Evolutionary conservation across 1,140 invertebrate genomes (phyloP), one percentile per base, ranked within the genome.

Genomic region (Helicorthomorpha holstii): DNA sequence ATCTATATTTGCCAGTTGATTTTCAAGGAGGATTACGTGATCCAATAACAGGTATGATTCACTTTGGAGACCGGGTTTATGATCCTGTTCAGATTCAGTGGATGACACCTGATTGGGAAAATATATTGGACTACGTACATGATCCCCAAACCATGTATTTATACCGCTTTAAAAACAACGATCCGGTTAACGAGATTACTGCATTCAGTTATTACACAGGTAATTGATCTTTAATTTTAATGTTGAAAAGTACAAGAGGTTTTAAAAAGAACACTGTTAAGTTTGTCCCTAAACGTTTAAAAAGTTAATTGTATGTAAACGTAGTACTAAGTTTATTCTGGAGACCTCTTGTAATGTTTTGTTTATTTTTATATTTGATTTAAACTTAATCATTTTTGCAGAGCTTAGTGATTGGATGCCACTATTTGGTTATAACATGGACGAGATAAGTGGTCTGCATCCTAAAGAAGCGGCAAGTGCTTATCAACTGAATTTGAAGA

Each of bases 21-120:
- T 96, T 94, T 76, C 87, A 92, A 61, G 89, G 89, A 3, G 88
- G 89, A 12, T 61, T 61, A 69, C 87, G 55, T 74, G 89, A 54
- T 82, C 92, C 70, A 77, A 78, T 19, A 77, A 89, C 64, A 82
- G 83, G 86, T 53, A 69, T 97, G 22, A 72, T 95, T 1, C 85
- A 90, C 62, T 71, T 91, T 48, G 77, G 82, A 45, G 82, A 82
- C 49, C 73, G 89, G 49, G 73, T 92, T 46, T 97, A 96, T 64
- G 92, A 96, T 69, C 85, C 92, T 0, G 75, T 80, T 0, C 84
- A 92, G 38, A 91, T 89, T 2, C 87, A 93, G 61, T 96, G 90
- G 87, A 85, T 94, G 76, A 88, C 86, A 0, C 91, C 92, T 1
- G 79, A 83, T 26, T 95, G 90, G 83, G 82, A 88, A 59, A 77